phyloP scores from a whole-genome alignment of 2,113 vertebrate species.

The Amazona vittata region DNA sequence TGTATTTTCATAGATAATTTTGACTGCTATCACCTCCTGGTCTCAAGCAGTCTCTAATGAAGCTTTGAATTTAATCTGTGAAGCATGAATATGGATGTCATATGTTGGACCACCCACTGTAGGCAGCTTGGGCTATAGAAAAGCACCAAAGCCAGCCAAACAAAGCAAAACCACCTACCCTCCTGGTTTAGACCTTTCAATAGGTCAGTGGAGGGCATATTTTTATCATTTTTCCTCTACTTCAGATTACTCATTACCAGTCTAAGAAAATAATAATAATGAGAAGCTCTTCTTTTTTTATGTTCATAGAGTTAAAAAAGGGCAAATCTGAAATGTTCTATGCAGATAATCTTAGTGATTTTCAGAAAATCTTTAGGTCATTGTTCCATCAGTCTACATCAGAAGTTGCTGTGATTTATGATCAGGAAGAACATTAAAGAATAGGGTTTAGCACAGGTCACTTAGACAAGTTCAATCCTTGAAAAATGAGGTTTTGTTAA shows the following conservation, averaged over 20 bases:
- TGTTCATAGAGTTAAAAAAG: not conserved
- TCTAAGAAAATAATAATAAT: not conserved
- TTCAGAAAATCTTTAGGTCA: not conserved
- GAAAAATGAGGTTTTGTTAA: not conserved
- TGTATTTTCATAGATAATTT: not conserved
- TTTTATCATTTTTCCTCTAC: not conserved
- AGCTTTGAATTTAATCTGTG: not conserved
- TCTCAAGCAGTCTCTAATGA: not conserved
- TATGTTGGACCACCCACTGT: not conserved
- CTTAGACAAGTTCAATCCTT: not conserved
- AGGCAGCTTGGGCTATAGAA: not conserved
- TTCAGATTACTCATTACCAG: not conserved
- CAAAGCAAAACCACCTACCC: not conserved
- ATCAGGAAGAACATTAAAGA: not conserved
- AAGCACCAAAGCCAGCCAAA: not conserved
- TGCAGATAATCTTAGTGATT: not conserved
- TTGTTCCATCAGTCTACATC: not conserved
- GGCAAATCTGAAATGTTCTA: not conserved
- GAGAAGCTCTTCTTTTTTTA: not conserved
- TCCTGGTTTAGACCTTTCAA: not conserved
- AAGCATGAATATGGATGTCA: not conserved
- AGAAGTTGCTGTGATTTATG: not conserved
- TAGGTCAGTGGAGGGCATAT: not conserved
- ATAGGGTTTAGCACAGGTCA: not conserved
- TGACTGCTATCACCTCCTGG: not conserved